Evolutionary conservation across 2,888 invertebrate genomes (phyloP).

Genomic region (Cryptops parisi): DNA sequence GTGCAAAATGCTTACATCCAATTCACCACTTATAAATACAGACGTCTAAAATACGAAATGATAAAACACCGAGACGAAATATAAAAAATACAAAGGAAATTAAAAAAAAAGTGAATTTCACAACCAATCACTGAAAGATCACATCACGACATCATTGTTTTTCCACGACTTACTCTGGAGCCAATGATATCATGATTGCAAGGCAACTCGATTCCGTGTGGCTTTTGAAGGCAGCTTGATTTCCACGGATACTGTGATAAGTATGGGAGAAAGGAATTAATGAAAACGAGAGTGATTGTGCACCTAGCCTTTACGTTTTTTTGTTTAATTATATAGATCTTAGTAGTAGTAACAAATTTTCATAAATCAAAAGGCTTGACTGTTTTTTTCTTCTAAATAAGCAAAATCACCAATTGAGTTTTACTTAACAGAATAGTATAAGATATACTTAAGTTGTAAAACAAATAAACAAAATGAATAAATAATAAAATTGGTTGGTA

Average conservation of each 20-base stretch:
- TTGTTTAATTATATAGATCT: too few relatives aligned
- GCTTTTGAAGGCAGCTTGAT: slow-evolving; percentile 18
- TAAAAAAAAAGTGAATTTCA: slow-evolving; percentile 6
- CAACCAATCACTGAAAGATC: slow-evolving; percentile 4
- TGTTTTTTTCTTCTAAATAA: too few relatives aligned
- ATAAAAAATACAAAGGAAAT: slow-evolving; percentile 8
- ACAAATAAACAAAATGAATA: too few relatives aligned
- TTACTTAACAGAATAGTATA: too few relatives aligned
- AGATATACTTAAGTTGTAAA: too few relatives aligned
- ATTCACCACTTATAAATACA: not conserved
- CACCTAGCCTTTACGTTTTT: not conserved
- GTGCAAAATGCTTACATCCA: too few relatives aligned
- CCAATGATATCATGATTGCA: slow-evolving; percentile 13
- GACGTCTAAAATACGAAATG: slow-evolving; percentile 9
- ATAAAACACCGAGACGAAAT: too few relatives aligned
- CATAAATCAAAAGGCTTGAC: too few relatives aligned
- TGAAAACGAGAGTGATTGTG: slow-evolving; percentile 7
- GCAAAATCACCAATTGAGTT: too few relatives aligned
- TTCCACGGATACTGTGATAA: slow-evolving; percentile 18
- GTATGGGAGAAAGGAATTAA: slow-evolving; percentile 18
- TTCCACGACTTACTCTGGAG: slow-evolving; percentile 14
- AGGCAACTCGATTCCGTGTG: slow-evolving; percentile 17
- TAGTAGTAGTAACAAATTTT: too few relatives aligned
- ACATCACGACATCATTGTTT: slow-evolving; percentile 14
- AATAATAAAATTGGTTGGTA: too few relatives aligned